Conservation (phyloP, 2,888 invertebrate species). For the Drosophila pullipes region DNA sequence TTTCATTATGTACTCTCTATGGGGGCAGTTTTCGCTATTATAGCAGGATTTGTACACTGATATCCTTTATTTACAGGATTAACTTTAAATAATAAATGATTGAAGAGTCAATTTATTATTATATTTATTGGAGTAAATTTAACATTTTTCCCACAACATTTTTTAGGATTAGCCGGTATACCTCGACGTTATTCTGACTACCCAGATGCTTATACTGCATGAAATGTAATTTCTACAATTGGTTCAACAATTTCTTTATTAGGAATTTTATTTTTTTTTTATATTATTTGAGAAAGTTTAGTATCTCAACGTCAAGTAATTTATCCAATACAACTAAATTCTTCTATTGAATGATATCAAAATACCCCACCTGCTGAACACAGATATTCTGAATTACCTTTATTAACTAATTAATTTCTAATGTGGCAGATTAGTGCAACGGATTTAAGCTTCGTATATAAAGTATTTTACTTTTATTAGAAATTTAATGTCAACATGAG, state of each 20-base stretch:
- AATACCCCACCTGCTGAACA: constrained; percentile 87
- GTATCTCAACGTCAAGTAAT: constrained; percentile 86
- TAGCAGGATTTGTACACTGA: constrained; percentile 91
- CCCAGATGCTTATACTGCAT: constrained; percentile 88
- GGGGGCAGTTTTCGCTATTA: constrained; percentile 92
- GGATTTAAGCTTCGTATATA: constrained; percentile 90
- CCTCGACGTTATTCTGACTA: constrained; percentile 92
- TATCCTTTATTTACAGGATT: constrained; percentile 89
- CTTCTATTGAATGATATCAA: constrained; percentile 89
- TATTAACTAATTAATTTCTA: constrained; percentile 88
- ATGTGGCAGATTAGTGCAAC: constrained; percentile 88
- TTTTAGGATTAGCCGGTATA: constrained; percentile 90
- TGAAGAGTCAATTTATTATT: constrained; percentile 90
- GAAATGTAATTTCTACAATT: constrained; percentile 90
- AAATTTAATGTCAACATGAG: constrained; percentile 87
- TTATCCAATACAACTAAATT: constrained; percentile 86
- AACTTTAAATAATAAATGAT: constrained; percentile 87
- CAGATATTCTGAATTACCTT: constrained; percentile 87
- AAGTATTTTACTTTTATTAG: constrained; percentile 88
- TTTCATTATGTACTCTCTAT: constrained; percentile 93
- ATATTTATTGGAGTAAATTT: constrained; percentile 92
- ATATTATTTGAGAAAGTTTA: constrained; percentile 88
- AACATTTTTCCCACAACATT: constrained; percentile 93
- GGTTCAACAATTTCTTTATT: constrained; percentile 89
- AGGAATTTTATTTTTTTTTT: constrained; percentile 87